Conservation (phyloP, 2,113 vertebrate species). For the Oxyura jamaicensis region DNA sequence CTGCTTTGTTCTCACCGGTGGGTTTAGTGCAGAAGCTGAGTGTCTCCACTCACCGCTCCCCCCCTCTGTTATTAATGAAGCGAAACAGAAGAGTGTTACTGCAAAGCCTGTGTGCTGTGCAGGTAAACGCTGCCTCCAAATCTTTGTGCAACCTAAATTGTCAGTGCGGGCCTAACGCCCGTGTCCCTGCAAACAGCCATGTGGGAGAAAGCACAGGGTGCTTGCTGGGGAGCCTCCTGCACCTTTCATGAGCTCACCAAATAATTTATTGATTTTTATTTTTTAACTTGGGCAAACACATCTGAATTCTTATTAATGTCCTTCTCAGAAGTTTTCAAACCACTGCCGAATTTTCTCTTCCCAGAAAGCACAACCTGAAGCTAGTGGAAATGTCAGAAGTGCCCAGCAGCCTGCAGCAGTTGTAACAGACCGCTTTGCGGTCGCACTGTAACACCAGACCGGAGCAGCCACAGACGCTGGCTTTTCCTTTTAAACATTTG, state of each 20-base stretch:
- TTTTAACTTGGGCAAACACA: not conserved
- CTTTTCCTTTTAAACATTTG: not conserved
- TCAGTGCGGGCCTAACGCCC: not conserved
- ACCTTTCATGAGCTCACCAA: not conserved
- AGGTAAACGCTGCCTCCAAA: not conserved
- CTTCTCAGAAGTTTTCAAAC: not conserved
- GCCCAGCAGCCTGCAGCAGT: not conserved
- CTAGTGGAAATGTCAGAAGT: not conserved
- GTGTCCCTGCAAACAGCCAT: not conserved
- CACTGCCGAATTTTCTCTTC: not conserved
- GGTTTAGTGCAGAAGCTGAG: not conserved
- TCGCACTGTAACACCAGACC: too few relatives aligned
- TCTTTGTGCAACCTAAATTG: not conserved
- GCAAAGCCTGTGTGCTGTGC: rapidly evolving
- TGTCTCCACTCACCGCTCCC: not conserved
- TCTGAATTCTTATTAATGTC: not conserved
- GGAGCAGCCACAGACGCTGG: not conserved
- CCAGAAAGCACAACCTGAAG: not conserved
- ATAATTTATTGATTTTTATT: not conserved
- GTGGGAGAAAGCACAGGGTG: not conserved
- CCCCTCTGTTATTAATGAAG: not conserved
- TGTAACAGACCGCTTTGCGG: not conserved
- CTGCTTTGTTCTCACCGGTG: not conserved
- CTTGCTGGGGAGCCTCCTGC: rapidly evolving
- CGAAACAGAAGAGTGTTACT: not conserved